Base-by-base conservation (phyloP, 1,140 invertebrate genomes). In the Atta colombica region DNA sequence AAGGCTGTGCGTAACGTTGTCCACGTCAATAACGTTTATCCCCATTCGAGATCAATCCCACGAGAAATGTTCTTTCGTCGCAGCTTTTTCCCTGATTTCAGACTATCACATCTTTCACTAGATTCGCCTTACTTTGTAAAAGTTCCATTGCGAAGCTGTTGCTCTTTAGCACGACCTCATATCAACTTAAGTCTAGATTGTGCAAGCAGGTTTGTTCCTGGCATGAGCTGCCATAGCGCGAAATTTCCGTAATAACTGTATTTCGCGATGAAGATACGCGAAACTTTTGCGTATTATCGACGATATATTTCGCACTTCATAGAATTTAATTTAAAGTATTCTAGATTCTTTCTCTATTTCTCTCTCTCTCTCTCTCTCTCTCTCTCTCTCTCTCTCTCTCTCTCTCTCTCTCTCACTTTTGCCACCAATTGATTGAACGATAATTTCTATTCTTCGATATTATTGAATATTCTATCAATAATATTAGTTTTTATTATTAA, bases 61-160 rank as follows among this genome's bases (percentile, higher is more conserved):
- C 68, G 90, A 90, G 89, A 31, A 80, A 87, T 86, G 77, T 89
- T 93, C 90, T 93, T 92, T 92, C 91, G 92, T 81, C 86, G 74
- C 75, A 85, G 92, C 88, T 90, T 89, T 88, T 88, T 87, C 53
- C 85, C 77, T 90, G 87, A 91, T 88, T 90, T 90, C 55, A 72
- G 21, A 69, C 28, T 31, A 31, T 65, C 16, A 18, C 55, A 14
- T 21, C 77, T 39, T 25, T 82, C 25, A 51, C 21, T 39, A 49
- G 35, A 58, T 61, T 8, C n/a, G 28, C 51, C 31, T 25, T 51
- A 5, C 58, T 31, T 4, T 49, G 28, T 10, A 28, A 82, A 74
- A 78, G 28, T 21, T 60, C 7, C 4, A 6, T 66, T 45, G 25
- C 45, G 21, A 77, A 77, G 55, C 61, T 72, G 84, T 53, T 77